These are phyloP conservation scores for Brachionus rotundiformis DNA, from an alignment of 1,140 invertebrate species.

Conservation along the genomic window DNA sequence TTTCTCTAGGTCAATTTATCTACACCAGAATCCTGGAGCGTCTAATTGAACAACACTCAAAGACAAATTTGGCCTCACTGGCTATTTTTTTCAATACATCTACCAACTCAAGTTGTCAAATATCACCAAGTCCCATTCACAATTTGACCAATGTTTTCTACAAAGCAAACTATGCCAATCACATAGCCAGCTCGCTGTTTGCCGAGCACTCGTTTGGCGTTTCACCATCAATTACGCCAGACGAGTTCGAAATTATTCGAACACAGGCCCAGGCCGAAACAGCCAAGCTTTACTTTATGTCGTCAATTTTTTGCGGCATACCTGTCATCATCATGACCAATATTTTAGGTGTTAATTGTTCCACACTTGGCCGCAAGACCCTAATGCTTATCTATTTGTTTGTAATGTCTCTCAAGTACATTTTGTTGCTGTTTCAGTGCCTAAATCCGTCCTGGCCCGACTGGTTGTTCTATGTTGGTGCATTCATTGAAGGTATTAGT, in stretches of 20 bases:
- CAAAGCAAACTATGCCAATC: neutral
- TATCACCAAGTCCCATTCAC: constrained; percentile 7
- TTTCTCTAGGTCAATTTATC: constrained; percentile 49
- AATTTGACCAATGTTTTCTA: neutral
- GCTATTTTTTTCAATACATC: neutral
- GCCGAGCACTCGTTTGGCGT: neutral
- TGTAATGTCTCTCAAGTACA: constrained; percentile 40
- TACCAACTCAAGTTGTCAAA: neutral
- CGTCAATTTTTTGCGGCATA: constrained; percentile 25
- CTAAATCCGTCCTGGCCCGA: constrained; percentile 31
- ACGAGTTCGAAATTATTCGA: constrained; percentile 29
- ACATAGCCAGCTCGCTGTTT: neutral
- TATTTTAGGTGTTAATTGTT: constrained; percentile 32
- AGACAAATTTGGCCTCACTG: neutral
- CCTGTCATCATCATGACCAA: constrained; percentile 44
- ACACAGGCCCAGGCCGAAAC: constrained; percentile 33
- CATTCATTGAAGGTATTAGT: constrained; percentile 45
- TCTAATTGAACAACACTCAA: neutral
- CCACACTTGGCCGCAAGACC: constrained; percentile 20
- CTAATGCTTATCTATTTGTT: constrained; percentile 49
- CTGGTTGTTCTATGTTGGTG: constrained; percentile 50
- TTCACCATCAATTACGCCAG: neutral
- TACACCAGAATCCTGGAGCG: constrained; percentile 24
- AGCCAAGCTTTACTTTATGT: constrained; percentile 24
- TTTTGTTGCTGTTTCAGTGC: constrained; percentile 41